Evolutionary conservation across 2,113 vertebrate genomes (phyloP), one percentile per base, ranked within the genome.

Genomic region (Hippocampus guttulatus): DNA sequence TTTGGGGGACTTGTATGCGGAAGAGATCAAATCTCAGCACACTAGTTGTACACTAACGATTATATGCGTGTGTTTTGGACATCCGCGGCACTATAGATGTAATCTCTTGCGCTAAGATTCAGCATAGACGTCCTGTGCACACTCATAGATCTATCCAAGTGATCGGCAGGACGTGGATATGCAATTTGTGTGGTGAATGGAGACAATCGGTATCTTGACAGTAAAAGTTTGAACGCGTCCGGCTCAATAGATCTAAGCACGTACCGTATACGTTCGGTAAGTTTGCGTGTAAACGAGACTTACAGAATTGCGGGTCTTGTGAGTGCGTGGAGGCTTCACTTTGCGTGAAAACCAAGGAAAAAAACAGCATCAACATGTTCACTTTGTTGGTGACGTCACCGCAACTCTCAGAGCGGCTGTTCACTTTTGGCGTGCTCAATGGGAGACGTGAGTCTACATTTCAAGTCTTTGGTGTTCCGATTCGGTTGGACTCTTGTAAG

Each of bases 231-330:
- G 49, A 20, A 51, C 49, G 8, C 49, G 4, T 54, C 8, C 8
- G 3, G 2, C 21, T 11, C n/a, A 7, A 54, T n/a, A 54, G 9
- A 54, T n/a, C n/a, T 8, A 23, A 10, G 21, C 8, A 54, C 2
- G 52, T 8, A 21, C 2, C 10, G 10, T 45, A 10, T 45, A n/a
- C 10, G 52, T n/a, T 3, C 21, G 9, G 10, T n/a, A n/a, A 11
- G 21, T 23, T 55, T 55, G 52, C 11, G 21, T 11, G n/a, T 55
- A 18, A 47, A 18, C 3, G 52, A 54, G n/a, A 65, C 64, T 65
- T 65, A 65, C 64, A 65, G 23, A 65, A 43, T 65, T 65, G 43
- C 23, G 62, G 40, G 62, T 64, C 62, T 43, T 43, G 38, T 16
- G 64, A 65, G 14, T 49, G 43, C 64, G 64, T 23, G 41, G 14